phyloP scores from a whole-genome alignment of 2,113 vertebrate genomes.

The Apteryx mantelli region DNA sequence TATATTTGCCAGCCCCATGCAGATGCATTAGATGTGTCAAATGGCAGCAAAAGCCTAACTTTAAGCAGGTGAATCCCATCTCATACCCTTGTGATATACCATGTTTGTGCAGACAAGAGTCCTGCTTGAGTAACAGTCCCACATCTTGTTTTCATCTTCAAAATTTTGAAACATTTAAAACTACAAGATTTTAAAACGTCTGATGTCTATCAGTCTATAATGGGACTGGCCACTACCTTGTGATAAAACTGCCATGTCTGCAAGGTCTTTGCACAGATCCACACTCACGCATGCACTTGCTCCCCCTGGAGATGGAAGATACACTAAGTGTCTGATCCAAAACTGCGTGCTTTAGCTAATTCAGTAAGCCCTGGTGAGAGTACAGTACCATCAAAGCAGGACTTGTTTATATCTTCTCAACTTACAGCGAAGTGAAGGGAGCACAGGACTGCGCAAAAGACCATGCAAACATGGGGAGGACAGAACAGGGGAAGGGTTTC shows the following conservation, averaged over 20 bases:
- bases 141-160: background rate
- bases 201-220: background rate
- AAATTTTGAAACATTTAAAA: too few species aligned
- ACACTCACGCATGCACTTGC: background rate
- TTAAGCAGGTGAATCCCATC: background rate
- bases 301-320: background rate
- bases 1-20: background rate
- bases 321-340: background rate
- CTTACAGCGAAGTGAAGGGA: background rate
- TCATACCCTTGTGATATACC: background rate
- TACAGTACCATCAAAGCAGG: background rate
- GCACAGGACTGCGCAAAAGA: background rate
- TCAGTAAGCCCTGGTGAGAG: background rate
- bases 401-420: background rate
- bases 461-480: background rate
- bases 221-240: background rate
- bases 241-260: background rate
- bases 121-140: background rate
- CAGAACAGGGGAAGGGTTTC: background rate
- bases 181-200: background rate
- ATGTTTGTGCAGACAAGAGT: background rate
- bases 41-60: background rate
- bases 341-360: background rate
- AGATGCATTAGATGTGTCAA: background rate
- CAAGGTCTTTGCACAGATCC: background rate